A percentile compares a stretch with the other conserved stretches of the same genome.
Evolutionary conservation across 2,113 vertebrate genomes (phyloP).

Genomic region (Hydrolagus affinis): DNA sequence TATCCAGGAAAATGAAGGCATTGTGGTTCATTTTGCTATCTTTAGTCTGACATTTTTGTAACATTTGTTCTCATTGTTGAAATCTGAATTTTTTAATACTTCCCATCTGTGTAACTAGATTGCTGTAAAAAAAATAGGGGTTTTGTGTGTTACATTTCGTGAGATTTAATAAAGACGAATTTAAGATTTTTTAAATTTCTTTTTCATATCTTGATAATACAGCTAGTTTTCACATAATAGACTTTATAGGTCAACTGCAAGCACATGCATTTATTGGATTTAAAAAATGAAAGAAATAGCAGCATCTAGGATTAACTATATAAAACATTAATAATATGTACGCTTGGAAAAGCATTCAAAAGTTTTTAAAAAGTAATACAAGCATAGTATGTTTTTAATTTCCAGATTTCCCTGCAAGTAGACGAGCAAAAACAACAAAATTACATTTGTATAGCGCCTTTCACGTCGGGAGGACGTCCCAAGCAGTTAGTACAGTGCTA

Average conservation of each 20-base stretch:
- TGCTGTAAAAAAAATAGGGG: constrained; percentile 24
- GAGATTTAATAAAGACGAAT: background rate
- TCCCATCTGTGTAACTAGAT: constrained; percentile 15
- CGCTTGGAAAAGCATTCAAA: background rate
- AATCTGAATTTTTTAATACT: background rate
- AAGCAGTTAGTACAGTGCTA: background rate
- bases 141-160: constrained; percentile 7
- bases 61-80: background rate
- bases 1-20: too few species aligned
- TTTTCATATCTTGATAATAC: background rate
- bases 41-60: background rate
- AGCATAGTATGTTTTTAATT: background rate
- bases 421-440: too few species aligned
- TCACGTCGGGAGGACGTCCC: too few species aligned
- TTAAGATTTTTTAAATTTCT: background rate
- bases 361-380: background rate
- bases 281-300: background rate
- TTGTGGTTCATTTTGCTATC: background rate
- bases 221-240: background rate
- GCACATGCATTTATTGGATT: background rate
- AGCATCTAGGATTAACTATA: background rate
- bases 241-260: background rate
- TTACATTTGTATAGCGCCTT: too few species aligned
- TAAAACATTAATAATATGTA: background rate
- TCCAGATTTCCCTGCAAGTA: background rate